A percentile compares a stretch with the other conserved stretches of the same genome.
Conservation (phyloP, 2,797 vertebrate species). For the Staurois parvus region DNA sequence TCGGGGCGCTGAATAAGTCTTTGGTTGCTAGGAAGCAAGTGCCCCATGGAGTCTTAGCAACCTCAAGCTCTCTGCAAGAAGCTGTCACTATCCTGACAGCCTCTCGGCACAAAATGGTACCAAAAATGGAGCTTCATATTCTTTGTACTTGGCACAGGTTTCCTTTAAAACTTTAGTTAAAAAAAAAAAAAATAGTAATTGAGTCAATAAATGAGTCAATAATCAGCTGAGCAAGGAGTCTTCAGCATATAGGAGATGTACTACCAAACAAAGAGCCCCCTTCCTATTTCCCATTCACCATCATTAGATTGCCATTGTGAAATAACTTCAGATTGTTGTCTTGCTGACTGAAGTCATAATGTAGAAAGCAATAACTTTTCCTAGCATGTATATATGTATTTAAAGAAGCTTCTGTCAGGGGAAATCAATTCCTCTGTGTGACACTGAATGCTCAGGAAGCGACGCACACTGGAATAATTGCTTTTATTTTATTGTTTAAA, state of each 20-base stretch:
- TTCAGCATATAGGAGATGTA: not conserved
- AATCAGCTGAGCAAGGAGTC: not conserved
- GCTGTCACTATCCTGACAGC: too few species aligned
- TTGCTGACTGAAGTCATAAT: constrained; percentile 33
- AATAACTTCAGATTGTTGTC: constrained; percentile 9
- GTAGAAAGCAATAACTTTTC: constrained; percentile 32
- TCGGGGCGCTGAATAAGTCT: too few species aligned
- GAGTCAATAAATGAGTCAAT: not conserved
- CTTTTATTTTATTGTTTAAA: constrained; percentile 52
- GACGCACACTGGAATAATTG: constrained; percentile 34
- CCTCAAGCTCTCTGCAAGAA: too few species aligned
- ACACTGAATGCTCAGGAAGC: constrained; percentile 14
- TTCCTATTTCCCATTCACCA: not conserved
- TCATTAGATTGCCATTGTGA: not conserved
- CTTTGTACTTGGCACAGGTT: not conserved
- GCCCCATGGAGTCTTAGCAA: too few species aligned
- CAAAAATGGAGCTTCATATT: too few species aligned
- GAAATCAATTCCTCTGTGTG: constrained; percentile 44
- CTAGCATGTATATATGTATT: constrained; percentile 33
- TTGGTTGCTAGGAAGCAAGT: too few species aligned
- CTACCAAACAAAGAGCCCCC: not conserved
- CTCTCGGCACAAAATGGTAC: too few species aligned
- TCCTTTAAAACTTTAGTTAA: not conserved
- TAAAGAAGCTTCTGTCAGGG: constrained; percentile 40
- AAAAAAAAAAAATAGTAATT: not conserved